Evolutionary conservation across 2,888 invertebrate genomes (phyloP).

Genomic region (Phytoseiulus persimilis): DNA sequence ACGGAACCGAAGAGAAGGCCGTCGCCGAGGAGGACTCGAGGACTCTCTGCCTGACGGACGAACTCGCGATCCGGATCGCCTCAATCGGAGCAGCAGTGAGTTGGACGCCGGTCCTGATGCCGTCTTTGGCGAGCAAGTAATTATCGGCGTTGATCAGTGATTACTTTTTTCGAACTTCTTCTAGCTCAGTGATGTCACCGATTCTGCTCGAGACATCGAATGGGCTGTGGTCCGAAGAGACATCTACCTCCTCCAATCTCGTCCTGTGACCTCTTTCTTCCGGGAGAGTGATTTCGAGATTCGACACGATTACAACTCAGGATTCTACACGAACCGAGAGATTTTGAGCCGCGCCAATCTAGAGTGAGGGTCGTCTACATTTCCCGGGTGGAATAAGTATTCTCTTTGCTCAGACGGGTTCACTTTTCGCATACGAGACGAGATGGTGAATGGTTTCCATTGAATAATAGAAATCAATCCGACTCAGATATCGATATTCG

Average conservation of each 20-base stretch:
- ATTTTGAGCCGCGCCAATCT: conserved; percentile 64
- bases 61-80: conserved; percentile 60
- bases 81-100: conserved; percentile 55
- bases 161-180: background rate
- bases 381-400: too few species aligned
- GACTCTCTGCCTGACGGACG: conserved; percentile 55
- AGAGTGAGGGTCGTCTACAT: conserved; percentile 58
- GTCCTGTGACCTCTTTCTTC: conserved; percentile 65
- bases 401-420: too few species aligned
- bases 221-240: conserved; percentile 62
- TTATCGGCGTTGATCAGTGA: too few species aligned
- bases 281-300: conserved; percentile 68
- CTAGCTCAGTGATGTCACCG: conserved; percentile 61
- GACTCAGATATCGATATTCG: too few species aligned
- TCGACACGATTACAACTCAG: conserved; percentile 65
- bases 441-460: too few species aligned
- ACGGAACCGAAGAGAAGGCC: conserved; percentile 10
- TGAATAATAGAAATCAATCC: conserved; percentile 40
- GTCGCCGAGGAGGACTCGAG: background rate
- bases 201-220: conserved; percentile 66
- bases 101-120: too few species aligned
- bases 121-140: too few species aligned
- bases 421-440: too few species aligned
- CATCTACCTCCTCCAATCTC: conserved; percentile 59
- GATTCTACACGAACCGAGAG: conserved; percentile 60